A percentile compares a stretch with the other conserved stretches of the same genome.
Evolutionary conservation across 2,797 vertebrate genomes (phyloP).

Genomic region (Eulemur mongoz): DNA sequence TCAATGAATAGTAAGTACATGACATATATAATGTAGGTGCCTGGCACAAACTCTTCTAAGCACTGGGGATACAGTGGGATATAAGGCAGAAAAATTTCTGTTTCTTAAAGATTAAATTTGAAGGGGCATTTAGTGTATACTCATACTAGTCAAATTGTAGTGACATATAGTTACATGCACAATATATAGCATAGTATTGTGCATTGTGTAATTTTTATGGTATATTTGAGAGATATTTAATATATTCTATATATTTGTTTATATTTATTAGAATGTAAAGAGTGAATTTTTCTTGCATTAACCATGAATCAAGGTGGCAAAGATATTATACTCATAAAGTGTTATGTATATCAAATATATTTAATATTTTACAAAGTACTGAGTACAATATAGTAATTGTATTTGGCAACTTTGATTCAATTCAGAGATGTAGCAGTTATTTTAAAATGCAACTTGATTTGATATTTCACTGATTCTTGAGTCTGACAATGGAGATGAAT

Average conservation of each 20-base stretch:
- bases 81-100: neutral
- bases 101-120: neutral
- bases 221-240: neutral
- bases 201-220: neutral
- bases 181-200: neutral
- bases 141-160: neutral
- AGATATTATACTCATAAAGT: neutral
- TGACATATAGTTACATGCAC: neutral
- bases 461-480: constrained; percentile 37
- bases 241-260: neutral
- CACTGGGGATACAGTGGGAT: neutral
- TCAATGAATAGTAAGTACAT: neutral
- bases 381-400: neutral
- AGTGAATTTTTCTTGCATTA: neutral
- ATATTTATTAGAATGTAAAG: neutral
- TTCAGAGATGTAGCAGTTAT: neutral
- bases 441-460: constrained; percentile 53
- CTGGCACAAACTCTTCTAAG: neutral
- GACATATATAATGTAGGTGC: neutral
- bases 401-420: constrained; percentile 22
- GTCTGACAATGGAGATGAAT: constrained; percentile 40
- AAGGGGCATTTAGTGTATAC: neutral
- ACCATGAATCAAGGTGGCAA: neutral
- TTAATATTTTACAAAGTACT: neutral
- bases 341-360: neutral